Conservation (phyloP, 2,113 vertebrate species). For the Chlorocebus sabaeus region DNA sequence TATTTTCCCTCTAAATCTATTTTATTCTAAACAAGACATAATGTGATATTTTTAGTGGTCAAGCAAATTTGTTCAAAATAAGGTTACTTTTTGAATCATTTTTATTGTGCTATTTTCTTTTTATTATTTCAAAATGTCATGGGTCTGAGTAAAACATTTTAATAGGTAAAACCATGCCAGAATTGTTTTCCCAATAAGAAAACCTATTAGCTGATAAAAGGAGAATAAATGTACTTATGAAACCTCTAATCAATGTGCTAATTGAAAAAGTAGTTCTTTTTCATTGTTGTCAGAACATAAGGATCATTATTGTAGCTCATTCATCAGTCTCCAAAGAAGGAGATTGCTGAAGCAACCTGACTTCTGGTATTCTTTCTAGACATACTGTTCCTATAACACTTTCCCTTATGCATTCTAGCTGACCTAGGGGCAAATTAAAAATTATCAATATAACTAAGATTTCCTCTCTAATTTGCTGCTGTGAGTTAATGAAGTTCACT, state of each 20-base stretch:
- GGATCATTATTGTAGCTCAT: neutral
- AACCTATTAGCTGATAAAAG: constrained; percentile 34
- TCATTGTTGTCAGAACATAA: neutral
- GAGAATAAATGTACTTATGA: constrained; percentile 19
- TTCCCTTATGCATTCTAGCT: neutral
- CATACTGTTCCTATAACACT: neutral
- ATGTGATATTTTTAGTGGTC: neutral
- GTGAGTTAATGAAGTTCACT: neutral
- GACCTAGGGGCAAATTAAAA: constrained; percentile 9
- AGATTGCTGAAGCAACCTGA: neutral
- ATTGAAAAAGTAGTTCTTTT: constrained; percentile 46
- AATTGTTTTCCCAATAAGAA: neutral
- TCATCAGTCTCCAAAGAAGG: neutral
- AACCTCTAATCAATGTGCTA: constrained; percentile 56
- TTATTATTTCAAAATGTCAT: constrained; percentile 2
- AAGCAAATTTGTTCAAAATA: neutral
- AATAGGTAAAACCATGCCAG: neutral
- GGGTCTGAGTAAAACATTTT: neutral
- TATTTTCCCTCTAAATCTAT: neutral
- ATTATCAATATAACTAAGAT: neutral
- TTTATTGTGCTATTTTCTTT: neutral
- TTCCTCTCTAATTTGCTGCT: neutral
- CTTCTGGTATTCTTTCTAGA: neutral
- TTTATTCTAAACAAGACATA: neutral
- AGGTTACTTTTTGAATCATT: neutral